Percentiles rank a stretch among this genome's conserved stretches.
phyloP scores from a whole-genome alignment of 2,113 vertebrate genomes.

The Caranx ignobilis region DNA sequence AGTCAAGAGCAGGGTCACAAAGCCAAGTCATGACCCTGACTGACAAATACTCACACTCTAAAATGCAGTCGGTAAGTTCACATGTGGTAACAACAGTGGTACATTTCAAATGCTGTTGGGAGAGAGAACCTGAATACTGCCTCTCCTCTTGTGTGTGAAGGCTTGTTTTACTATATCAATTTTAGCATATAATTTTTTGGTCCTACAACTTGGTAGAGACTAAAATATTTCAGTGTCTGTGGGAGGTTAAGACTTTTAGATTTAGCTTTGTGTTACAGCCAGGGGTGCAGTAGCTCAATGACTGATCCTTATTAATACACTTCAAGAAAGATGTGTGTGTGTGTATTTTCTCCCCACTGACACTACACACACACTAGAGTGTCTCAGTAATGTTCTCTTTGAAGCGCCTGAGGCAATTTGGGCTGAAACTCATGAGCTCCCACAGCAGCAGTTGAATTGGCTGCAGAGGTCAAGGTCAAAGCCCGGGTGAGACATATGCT shows the following conservation, averaged over 20 bases:
- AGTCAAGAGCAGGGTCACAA: not conserved
- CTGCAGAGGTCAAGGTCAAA: constrained; percentile 52
- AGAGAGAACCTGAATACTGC: not conserved
- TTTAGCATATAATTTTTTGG: too few relatives aligned
- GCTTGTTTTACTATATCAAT: too few relatives aligned
- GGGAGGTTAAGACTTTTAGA: too few relatives aligned
- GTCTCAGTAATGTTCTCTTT: constrained; percentile 33
- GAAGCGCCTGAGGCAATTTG: constrained; percentile 24
- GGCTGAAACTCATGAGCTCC: constrained; percentile 29
- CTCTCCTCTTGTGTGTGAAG: too few relatives aligned
- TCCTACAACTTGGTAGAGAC: too few relatives aligned
- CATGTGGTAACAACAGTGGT: not conserved
- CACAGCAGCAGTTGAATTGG: constrained; percentile 33
- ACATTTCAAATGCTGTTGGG: not conserved
- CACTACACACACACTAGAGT: not conserved
- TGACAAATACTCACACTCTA: not conserved
- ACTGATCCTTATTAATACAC: too few relatives aligned
- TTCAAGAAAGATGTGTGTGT: not conserved
- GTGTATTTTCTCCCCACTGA: not conserved
- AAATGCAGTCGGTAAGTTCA: not conserved
- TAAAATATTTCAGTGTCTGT: too few relatives aligned
- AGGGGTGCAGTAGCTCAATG: too few relatives aligned
- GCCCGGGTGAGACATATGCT: constrained; percentile 35
- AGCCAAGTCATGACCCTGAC: not conserved
- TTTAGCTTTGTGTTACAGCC: too few relatives aligned